A percentile compares a stretch with the other conserved stretches of the same genome.
phyloP scores from a whole-genome alignment of 2,113 vertebrate species.

The Poeciliopsis retropinna region DNA sequence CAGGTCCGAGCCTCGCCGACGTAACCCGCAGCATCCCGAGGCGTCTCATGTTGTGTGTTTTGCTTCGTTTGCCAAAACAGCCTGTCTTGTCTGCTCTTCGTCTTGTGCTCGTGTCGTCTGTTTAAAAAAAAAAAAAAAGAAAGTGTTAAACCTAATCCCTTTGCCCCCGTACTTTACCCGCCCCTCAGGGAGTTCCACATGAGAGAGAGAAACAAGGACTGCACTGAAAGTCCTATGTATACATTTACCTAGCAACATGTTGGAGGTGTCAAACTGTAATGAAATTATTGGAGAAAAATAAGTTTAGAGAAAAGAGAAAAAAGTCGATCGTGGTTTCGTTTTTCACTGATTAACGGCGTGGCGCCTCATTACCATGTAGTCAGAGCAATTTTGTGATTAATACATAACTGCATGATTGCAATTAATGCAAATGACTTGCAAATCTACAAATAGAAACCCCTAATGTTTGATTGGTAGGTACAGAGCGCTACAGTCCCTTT shows the following conservation, averaged over 20 bases:
- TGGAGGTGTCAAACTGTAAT: neutral
- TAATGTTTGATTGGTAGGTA: conserved; percentile 27
- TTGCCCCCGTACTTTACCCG: neutral
- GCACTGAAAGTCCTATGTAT: conserved; percentile 4
- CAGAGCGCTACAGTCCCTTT: neutral
- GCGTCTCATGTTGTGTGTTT: conserved; percentile 53
- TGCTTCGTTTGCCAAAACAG: conserved; percentile 40
- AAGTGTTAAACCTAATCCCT: conserved; percentile 72
- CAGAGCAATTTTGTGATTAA: conserved; percentile 54
- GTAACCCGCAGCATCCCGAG: conserved; percentile 58
- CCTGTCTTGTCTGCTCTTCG: conserved; percentile 50
- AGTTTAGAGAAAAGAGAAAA: conserved; percentile 21
- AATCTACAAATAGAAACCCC: conserved; percentile 29
- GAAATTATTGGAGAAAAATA: conserved; percentile 11
- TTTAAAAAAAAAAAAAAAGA: conserved; percentile 22
- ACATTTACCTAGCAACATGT: neutral
- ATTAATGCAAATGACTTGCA: conserved; percentile 58
- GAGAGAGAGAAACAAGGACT: conserved; percentile 73
- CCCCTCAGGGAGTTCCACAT: conserved; percentile 82
- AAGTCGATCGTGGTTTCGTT: conserved; percentile 54
- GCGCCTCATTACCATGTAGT: conserved; percentile 56
- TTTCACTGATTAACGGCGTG: conserved; percentile 59
- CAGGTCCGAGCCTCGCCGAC: conserved; percentile 33
- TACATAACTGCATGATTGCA: conserved; percentile 51
- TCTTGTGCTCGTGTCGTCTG: conserved; percentile 53